A percentile compares a stretch with the other conserved stretches of the same genome.
phyloP scores from a whole-genome alignment of 1,140 invertebrate genomes.

The Drosophila equinoxialis region DNA sequence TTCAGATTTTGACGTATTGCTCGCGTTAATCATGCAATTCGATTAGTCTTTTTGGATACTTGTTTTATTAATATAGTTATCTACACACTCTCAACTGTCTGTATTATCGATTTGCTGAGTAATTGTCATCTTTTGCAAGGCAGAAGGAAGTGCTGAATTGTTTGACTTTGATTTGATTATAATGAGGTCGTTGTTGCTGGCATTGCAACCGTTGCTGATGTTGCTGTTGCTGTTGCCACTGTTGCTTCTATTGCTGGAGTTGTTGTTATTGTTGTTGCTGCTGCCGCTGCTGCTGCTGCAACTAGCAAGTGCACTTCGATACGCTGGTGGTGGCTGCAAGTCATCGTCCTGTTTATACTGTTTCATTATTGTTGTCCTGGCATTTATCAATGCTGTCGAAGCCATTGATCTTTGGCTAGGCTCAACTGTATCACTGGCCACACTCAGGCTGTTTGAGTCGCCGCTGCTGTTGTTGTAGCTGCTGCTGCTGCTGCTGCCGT shows the following conservation, averaged over 20 bases:
- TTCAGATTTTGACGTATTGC: slow-evolving; percentile 40
- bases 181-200: slow-evolving; percentile 30
- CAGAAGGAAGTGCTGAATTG: slow-evolving; percentile 1
- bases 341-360: not conserved
- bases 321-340: not conserved
- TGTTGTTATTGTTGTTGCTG: not conserved
- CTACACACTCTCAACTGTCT: slow-evolving; percentile 59
- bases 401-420: not conserved
- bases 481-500: slow-evolving; percentile 30
- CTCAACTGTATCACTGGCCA: slow-evolving; percentile 5
- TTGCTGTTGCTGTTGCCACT: slow-evolving; percentile 34
- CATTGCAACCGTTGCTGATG: slow-evolving; percentile 21
- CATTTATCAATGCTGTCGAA: not conserved
- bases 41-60: not conserved
- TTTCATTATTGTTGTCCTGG: not conserved
- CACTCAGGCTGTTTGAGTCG: slow-evolving; percentile 9
- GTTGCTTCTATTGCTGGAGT: slow-evolving; percentile 31
- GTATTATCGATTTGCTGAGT: not conserved
- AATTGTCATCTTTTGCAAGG: slow-evolving; percentile 18
- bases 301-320: slow-evolving; percentile 4
- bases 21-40: slow-evolving; percentile 14
- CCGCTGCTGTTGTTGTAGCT: slow-evolving; percentile 24
- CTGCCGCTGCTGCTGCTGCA: not conserved
- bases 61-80: not conserved
- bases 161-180: slow-evolving; percentile 22